phyloP scores from a whole-genome alignment of 2,113 vertebrate species.

The Agelaius phoeniceus region DNA sequence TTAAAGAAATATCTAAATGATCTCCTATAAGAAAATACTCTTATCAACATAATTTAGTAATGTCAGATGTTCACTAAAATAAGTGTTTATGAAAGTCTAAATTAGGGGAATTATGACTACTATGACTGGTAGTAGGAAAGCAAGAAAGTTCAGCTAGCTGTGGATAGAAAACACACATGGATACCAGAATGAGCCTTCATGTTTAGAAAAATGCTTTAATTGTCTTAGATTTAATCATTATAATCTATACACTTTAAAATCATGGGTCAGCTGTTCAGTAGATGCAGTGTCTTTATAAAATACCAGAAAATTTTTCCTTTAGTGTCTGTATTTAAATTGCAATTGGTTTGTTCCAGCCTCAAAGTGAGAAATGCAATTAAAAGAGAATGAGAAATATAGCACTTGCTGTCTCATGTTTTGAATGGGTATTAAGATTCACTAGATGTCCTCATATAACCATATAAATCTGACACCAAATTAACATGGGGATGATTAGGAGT shows the following conservation, averaged over 20 bases:
- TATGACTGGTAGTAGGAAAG: neutral
- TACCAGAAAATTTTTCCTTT: neutral
- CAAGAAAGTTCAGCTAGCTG: neutral
- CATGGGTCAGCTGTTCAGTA: neutral
- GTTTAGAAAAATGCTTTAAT: conserved; percentile 26
- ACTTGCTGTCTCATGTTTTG: neutral
- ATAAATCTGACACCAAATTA: neutral
- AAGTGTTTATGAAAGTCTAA: neutral
- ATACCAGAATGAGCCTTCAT: neutral
- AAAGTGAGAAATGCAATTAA: neutral
- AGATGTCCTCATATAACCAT: neutral
- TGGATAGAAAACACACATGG: neutral
- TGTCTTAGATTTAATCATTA: conserved; percentile 7
- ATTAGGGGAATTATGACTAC: neutral
- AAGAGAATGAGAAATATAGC: neutral
- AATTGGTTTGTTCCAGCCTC: neutral
- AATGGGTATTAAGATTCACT: neutral
- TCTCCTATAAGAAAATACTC: neutral
- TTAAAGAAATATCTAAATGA: neutral
- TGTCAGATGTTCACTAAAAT: neutral
- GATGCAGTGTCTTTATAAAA: neutral
- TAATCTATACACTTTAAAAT: conserved; percentile 37
- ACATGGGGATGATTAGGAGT: neutral
- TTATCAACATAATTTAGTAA: neutral
- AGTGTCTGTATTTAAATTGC: neutral